A percentile compares a stretch with the other conserved stretches of the same genome.
Evolutionary conservation across 2,113 vertebrate genomes (phyloP).

Genomic region (Malurus elegans): DNA sequence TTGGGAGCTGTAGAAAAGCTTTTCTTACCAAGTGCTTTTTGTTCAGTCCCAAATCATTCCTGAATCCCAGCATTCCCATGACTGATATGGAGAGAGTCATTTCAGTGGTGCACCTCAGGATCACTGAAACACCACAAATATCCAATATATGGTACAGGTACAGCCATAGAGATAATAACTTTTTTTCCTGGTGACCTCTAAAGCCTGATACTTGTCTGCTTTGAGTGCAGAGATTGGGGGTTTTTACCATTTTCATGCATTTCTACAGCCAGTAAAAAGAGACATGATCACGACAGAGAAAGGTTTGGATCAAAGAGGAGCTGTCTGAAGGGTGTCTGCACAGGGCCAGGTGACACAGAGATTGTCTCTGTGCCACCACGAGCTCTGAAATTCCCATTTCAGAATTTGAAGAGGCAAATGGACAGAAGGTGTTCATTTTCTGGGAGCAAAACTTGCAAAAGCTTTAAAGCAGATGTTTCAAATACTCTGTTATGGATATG

Average conservation of each 20-base stretch:
- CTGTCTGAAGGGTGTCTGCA: neutral
- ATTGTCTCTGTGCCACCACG: neutral
- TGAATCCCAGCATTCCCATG: neutral
- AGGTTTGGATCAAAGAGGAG: neutral
- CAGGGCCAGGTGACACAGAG: neutral
- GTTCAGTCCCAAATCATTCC: neutral
- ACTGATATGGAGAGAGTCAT: neutral
- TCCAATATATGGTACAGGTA: neutral
- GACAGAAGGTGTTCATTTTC: neutral
- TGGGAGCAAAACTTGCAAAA: neutral
- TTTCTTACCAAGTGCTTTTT: neutral
- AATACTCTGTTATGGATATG: rapidly evolving
- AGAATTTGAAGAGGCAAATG: neutral
- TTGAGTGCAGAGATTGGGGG: neutral
- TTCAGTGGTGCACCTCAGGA: neutral
- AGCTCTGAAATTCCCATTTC: neutral
- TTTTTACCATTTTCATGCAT: neutral
- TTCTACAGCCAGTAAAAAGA: neutral
- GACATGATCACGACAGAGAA: neutral
- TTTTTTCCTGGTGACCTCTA: neutral
- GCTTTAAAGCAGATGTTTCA: neutral
- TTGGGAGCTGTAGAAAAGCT: neutral
- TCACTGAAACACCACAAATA: neutral
- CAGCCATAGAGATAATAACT: neutral
- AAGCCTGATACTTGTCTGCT: neutral